These are phyloP conservation scores for Eupithecia centaureata DNA, from an alignment of 2,888 invertebrate species.

Conservation along the genomic window DNA sequence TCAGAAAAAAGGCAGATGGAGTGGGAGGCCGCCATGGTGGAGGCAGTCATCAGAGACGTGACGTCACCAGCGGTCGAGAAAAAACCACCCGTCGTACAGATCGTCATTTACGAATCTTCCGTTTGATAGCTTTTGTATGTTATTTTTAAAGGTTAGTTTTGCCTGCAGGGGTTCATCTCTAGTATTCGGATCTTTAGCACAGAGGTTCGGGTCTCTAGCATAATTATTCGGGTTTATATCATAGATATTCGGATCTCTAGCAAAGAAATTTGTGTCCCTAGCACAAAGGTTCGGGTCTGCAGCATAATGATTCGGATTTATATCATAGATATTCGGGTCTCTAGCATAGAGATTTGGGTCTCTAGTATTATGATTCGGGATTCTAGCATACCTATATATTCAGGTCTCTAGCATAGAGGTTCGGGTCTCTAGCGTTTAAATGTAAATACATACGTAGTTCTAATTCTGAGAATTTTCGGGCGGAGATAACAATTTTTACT, in stretches of 20 bases:
- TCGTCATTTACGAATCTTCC: conserved; percentile 95
- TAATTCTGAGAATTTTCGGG: not conserved
- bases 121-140: conserved; percentile 77
- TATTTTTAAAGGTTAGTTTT: conserved; percentile 17
- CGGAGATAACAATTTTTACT: not conserved
- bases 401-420: not conserved
- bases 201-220: not conserved
- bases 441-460: not conserved
- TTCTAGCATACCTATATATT: not conserved
- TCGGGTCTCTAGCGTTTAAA: not conserved
- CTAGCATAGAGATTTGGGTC: not conserved
- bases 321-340: not conserved
- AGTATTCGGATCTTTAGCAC: too few relatives aligned
- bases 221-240: too few relatives aligned
- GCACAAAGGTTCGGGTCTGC: too few relatives aligned
- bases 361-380: not conserved
- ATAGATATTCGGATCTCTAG: too few relatives aligned
- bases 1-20: conserved; percentile 84
- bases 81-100: conserved; percentile 88
- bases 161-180: conserved; percentile 5
- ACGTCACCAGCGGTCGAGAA: conserved; percentile 85
- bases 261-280: not conserved
- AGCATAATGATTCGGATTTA: too few relatives aligned
- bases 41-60: conserved; percentile 89
- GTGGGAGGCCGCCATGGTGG: conserved; percentile 89